Base-by-base conservation (phyloP, 2,888 invertebrate genomes). In the Chrysolina haemoptera region DNA sequence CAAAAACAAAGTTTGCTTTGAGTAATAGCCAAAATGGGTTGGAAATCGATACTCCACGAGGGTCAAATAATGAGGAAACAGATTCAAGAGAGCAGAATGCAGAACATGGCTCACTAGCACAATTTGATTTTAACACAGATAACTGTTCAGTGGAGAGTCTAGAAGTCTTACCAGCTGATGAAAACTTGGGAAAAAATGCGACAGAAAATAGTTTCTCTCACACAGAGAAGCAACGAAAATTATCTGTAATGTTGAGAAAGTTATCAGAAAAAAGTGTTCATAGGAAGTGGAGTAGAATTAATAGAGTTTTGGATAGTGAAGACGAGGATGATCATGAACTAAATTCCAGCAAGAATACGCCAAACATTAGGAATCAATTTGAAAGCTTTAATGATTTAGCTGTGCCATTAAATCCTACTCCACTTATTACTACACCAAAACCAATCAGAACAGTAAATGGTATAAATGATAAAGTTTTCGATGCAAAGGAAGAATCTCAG, bases 401-500 rank as follows among this genome's bases (percentile, higher is more conserved):
- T 11, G 53, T 53, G 18, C 53, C 53, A 53, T 53, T 53, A 5
- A 20, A 20, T 12, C 53, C 10, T 20, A 53, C 53, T 18, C 9
- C 5, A 5, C 20, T 53, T 18, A 12, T 4, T 5, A 20, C 53
- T 14, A 43, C 6, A 43, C 43, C 11, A 43, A 43, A 43, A 14
- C 14, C 43, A 14, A 0, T 1, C 14, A 14, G 2, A 43, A 43
- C 12, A 43, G 43, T 43, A 14, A 43, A 9, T 41, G 4, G n/a
- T 63, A 4, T 16, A 6, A 16, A 41, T 5, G 14, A 66, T 66
- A 8, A 0, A 8, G 35, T 35, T 6, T 3, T 8, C 35, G 18
- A 27, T 48, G 22, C 35, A 0, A 50, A 50, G 46, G 50, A 50
- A 50, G 53, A 48, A 16, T 48, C 48, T 65, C 64, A 22, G 14